Percentiles rank a stretch among this genome's conserved stretches.
Evolutionary conservation across 2,797 vertebrate genomes (phyloP).

Genomic region (Mormyrus hasselquistii): DNA sequence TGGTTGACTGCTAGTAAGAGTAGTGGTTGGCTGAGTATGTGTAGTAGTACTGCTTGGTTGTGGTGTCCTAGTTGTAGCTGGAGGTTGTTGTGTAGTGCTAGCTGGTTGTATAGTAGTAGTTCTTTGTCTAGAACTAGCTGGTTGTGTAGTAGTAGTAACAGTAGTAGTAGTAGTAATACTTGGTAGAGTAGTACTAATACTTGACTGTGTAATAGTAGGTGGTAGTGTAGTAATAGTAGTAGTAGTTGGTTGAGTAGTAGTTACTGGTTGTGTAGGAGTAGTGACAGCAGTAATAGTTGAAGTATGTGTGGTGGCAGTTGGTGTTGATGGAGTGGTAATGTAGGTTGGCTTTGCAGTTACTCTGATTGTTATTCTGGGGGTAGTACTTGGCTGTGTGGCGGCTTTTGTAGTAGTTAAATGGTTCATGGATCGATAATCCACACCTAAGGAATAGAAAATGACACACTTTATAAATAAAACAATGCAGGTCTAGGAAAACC

Average conservation of each 20-base stretch:
- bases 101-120: not conserved
- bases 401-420: slow-evolving; percentile 21
- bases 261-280: slow-evolving; percentile 1
- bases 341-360: slow-evolving; percentile 11
- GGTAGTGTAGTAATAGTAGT: slow-evolving; percentile 8
- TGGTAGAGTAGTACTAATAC: not conserved
- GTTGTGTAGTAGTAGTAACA: slow-evolving; percentile 3
- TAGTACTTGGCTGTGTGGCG: not conserved
- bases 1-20: slow-evolving; percentile 9
- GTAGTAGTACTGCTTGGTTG: not conserved
- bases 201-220: slow-evolving; percentile 6
- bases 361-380: not conserved
- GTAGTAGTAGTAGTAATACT: not conserved
- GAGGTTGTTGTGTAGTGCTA: not conserved
- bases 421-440: slow-evolving; percentile 50
- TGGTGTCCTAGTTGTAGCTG: not conserved
- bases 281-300: not conserved
- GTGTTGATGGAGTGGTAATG: not conserved
- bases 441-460: slow-evolving; percentile 42
- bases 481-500: not conserved
- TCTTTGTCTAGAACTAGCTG: not conserved
- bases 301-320: slow-evolving; percentile 21
- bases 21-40: fast-evolving
- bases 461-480: not conserved
- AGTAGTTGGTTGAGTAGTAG: not conserved